These are phyloP conservation scores for Bathynomus jamesi DNA, from an alignment of 1,140 invertebrate genomes.

Conservation along the genomic window DNA sequence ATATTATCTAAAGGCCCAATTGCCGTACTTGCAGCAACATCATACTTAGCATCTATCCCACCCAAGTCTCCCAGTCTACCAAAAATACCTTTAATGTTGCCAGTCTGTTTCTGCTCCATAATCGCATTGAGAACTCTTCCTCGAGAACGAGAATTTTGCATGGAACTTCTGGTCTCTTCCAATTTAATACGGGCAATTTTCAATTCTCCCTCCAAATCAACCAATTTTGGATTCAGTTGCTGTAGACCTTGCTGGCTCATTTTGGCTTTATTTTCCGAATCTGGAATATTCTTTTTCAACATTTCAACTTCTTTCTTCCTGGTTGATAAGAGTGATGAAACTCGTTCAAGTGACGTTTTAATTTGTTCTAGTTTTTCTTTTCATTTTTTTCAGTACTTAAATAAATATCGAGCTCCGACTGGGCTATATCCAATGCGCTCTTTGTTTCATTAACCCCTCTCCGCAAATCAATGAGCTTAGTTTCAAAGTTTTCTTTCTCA, in stretches of 20 bases:
- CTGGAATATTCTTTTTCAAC: slow-evolving; percentile 24
- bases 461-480: slow-evolving; percentile 41
- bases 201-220: slow-evolving; percentile 33
- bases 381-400: slow-evolving; percentile 67
- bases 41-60: slow-evolving; percentile 86
- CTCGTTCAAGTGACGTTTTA: background rate
- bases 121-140: slow-evolving; percentile 70
- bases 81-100: slow-evolving; percentile 70
- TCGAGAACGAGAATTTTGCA: slow-evolving; percentile 61
- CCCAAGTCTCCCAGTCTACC: slow-evolving; percentile 93
- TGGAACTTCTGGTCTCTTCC: slow-evolving; percentile 57
- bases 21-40: slow-evolving; percentile 90
- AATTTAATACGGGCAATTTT: slow-evolving; percentile 42
- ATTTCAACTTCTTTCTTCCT: slow-evolving; percentile 19
- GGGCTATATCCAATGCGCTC: slow-evolving; percentile 59
- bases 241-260: slow-evolving; percentile 35
- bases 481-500: slow-evolving; percentile 44
- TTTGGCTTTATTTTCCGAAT: slow-evolving; percentile 31
- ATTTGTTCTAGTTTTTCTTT: slow-evolving; percentile 56
- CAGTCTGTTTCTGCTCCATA: slow-evolving; percentile 73
- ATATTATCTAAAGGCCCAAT: slow-evolving; percentile 85
- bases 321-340: slow-evolving; percentile 37
- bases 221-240: slow-evolving; percentile 12
- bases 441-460: slow-evolving; percentile 65
- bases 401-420: slow-evolving; percentile 74